A percentile compares a stretch with the other conserved stretches of the same genome.
Evolutionary conservation across 1,140 invertebrate species (phyloP).

Genomic region (Diorhabda sublineata): DNA sequence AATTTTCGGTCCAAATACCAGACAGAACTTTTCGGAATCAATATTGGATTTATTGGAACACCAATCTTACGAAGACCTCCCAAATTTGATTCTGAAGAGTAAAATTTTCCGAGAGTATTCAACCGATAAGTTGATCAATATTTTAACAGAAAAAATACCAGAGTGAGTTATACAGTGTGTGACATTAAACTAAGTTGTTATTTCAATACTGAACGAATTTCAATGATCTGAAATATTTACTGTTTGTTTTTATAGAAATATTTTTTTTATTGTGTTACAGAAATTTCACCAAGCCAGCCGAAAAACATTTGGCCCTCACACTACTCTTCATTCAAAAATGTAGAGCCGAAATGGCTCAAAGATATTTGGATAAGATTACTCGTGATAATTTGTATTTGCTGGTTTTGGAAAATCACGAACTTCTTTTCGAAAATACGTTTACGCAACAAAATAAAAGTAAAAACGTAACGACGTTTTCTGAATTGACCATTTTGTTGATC

Average conservation of each 20-base stretch:
- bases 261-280: constrained; percentile 16
- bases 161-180: constrained; percentile 24
- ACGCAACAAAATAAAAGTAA: constrained; percentile 41
- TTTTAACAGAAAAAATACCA: constrained; percentile 41
- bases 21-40: constrained; percentile 52
- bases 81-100: constrained; percentile 54
- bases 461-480: constrained; percentile 52
- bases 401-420: constrained; percentile 50
- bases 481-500: constrained; percentile 53
- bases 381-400: constrained; percentile 43
- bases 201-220: not conserved
- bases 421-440: constrained; percentile 51
- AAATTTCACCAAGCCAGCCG: constrained; percentile 40
- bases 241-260: not conserved
- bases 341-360: constrained; percentile 49
- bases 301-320: constrained; percentile 48
- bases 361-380: constrained; percentile 47
- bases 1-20: constrained; percentile 44
- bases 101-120: constrained; percentile 54
- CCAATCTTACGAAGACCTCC: constrained; percentile 49
- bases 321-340: constrained; percentile 56
- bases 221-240: not conserved
- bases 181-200: not conserved
- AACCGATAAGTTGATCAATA: constrained; percentile 54
- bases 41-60: constrained; percentile 47